phyloP scores from a whole-genome alignment of 2,113 vertebrate genomes.

The Pipa parva region DNA sequence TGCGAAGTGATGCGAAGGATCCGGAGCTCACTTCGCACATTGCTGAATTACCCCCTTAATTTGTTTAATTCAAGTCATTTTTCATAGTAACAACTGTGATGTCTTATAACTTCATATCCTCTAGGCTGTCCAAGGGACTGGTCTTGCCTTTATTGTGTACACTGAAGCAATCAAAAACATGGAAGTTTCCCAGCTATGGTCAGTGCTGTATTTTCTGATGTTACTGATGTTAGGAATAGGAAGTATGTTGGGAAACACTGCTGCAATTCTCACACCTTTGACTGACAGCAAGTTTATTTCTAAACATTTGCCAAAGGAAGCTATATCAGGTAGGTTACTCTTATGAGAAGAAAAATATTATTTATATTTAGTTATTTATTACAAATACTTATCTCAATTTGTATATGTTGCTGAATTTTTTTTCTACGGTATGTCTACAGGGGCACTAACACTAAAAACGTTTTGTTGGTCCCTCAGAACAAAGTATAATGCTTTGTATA shows the following conservation, averaged over 20 bases:
- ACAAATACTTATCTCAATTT: too few species aligned
- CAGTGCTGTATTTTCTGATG: constrained; percentile 88
- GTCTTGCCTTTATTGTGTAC: constrained; percentile 90
- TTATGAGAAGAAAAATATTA: too few species aligned
- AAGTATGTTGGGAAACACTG: constrained; percentile 90
- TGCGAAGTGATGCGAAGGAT: too few species aligned
- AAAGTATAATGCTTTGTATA: too few species aligned
- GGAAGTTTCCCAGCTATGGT: constrained; percentile 88
- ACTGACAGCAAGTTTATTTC: constrained; percentile 68
- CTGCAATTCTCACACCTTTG: constrained; percentile 83
- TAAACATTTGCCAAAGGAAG: constrained; percentile 64
- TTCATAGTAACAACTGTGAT: neutral
- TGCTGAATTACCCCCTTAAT: too few species aligned
- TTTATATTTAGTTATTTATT: neutral
- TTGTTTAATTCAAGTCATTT: neutral
- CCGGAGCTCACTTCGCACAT: too few species aligned
- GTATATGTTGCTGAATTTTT: too few species aligned
- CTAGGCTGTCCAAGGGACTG: constrained; percentile 87
- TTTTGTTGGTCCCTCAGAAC: too few species aligned
- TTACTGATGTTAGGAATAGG: constrained; percentile 85
- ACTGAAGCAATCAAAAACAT: constrained; percentile 91
- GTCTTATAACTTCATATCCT: neutral
- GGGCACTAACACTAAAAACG: too few species aligned
- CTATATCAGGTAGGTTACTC: constrained; percentile 82
- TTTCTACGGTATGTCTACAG: too few species aligned